Base-by-base conservation (phyloP, 2,888 invertebrate genomes). In the Heliconius ismenius region DNA sequence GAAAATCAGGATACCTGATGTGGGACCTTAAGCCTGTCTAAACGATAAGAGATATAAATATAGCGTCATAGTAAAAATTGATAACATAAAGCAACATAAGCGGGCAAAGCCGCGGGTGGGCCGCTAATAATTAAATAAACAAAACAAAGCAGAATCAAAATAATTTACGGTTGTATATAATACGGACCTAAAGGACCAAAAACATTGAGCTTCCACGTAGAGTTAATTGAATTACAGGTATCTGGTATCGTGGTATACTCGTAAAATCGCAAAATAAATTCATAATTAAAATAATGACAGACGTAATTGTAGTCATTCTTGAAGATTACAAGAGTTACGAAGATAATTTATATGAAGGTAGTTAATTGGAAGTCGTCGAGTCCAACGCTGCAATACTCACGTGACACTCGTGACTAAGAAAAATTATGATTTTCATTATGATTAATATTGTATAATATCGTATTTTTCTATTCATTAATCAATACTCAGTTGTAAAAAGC, bases 201-300 rank as follows among this genome's bases (percentile, higher is more conserved):
- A 65, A 69, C 70, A 24, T 32, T 3, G 58, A 54, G 58, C n/a
- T 58, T 70, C 70, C 58, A 70, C 13, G 70, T 70, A 70, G 54
- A 32, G n/a, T 0, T n/a, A 75, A 75, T 68, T 62, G 60, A n/a
- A 69, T 69, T 62, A 69, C 49, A 62, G 15, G 75, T n/a, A 49
- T 21, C n/a, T 28, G 28, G 43, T 32, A 32, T 39, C 39, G 39
- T 39, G 11, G 18, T 62, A 32, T 32, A 32, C 32, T 32, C 32
- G n/a, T 75, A 62, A 49, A 28, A 39, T n/a, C 28, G 28, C 60
- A 24, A 74, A 43, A 43, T 60, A 68, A 68, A 60, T 68, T 60
- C 69, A 11, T 58, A 58, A 58, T 69, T 69, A 75, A 43, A 75
- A 75, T 69, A 75, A 75, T 69, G 69, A 69, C 75, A 62, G 32